Base-by-base conservation (phyloP, 2,888 invertebrate species). In the Carpatolechia fugitivella region DNA sequence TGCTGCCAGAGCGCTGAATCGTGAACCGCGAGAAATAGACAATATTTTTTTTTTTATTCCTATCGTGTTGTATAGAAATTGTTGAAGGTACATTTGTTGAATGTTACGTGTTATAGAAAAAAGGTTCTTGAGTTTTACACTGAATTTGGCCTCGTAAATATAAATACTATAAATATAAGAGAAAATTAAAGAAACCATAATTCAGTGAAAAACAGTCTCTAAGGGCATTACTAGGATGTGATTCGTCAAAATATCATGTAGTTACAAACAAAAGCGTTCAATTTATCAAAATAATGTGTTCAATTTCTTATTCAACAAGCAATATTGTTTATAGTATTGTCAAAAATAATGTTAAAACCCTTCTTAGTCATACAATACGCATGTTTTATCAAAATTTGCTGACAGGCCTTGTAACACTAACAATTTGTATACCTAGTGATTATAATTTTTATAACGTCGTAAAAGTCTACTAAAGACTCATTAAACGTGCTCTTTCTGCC, bases 11-110 rank as follows among this genome's bases (percentile, higher is more conserved):
- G 56, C 49, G 56, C 57, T 57, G 57, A 60, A 50, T 60, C 61
- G 24, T 24, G 24, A 24, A 24, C 53, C 60, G 64, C 52, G 57
- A 59, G 56, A 65, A 61, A 64, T 65, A 69, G 67, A 65, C 69
- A 69, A 73, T 70, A 60, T 63, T 63, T 60, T 63, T 60, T 63
- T 60, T 69, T 71, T 74, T 70, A 69, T 70, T 69, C 55, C 62
- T 69, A 65, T 66, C 60, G 65, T 68, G 66, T 72, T 74, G 69
- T 69, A 61, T 24, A 56, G 65, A 65, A 68, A 61, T 59, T 63
- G 60, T 61, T 61, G 52, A 56, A 55, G 56, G 46, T 57, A 56
- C 57, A 51, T 58, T 63, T 63, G 63, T 61, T 63, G 52, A 57
- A 47, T 59, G 60, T 60, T 63, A 59, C 51, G 51, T 55, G 49